Evolutionary conservation across 2,797 vertebrate species (phyloP), one percentile per base, ranked within the genome.

Genomic region (Adelosebastes latens): DNA sequence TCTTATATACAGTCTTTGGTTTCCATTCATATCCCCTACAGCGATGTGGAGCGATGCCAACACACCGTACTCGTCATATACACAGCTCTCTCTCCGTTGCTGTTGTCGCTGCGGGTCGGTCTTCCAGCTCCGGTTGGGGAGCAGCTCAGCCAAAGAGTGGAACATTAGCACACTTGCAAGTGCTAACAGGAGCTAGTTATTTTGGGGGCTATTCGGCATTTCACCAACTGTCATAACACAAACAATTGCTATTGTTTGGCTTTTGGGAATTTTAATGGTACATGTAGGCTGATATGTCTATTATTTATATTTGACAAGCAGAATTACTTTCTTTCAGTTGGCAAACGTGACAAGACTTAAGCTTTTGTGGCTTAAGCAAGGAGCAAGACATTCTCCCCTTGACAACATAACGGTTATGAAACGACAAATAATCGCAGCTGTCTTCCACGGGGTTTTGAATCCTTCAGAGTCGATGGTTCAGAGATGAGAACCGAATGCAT

Each of bases 221-320:
- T 65, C 32, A 14, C 34, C 34, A 14, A 71, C 34, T 61, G 32
- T 67, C 46, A 62, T 8, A 58, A 8, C 22, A 31, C 27, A 74
- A 61, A 81, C 69, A 64, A 42, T 0, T 42, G n/a, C 67, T 72
- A 60, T 60, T 60, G 58, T 72, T 63, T 72, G 31, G 16, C 31
- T 34, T 63, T 78, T 70, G 34, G 55, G 74, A 76, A 49, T 79
- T 69, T 70, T 49, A 85, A 59, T 75, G 46, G 24, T 7, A 31
- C 58, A 78, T 58, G 24, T 63, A 56, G 42, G 42, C 42, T 46
- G 16, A 71, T 60, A 49, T 61, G 70, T 80, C 70, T 49, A 7
- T 53, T 70, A 52, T 74, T 66, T 42, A 4, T 62, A 58, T 74
- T 67, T 77, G 61, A 39, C 55, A 29, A 62, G 59, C 72, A 32